Base-by-base conservation (phyloP, 2,113 vertebrate genomes). In the Python bivittatus region DNA sequence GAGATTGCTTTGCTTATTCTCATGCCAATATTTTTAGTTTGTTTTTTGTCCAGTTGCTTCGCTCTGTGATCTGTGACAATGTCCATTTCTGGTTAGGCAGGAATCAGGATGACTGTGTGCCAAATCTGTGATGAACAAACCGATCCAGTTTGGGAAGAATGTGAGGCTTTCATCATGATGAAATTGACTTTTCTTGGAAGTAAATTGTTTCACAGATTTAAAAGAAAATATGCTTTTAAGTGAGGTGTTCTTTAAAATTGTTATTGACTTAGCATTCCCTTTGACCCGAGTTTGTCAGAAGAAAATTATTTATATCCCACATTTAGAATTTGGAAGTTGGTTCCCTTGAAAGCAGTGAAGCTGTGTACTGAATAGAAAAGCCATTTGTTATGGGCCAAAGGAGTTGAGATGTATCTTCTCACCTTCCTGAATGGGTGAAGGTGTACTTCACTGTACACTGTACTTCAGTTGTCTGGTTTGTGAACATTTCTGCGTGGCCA, bases 61-160 rank as follows among this genome's bases (percentile, higher is more conserved):
- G 83, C 27, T 90, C 60, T 83, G 7, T 38, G 84, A 52, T 29
- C 79, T 23, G 27, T 85, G 25, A 3, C n/a, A 17, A 13, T 91
- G 56, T 85, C 90, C 56, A 29, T 33, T 91, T 91, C 90, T 91
- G 79, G 56, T 85, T 85, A 61, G 90, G 38, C 42, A 61, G 42
- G 56, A 91, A 85, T 60, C 25, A 60, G 33, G 27, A 60, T n/a
- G 42, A 4, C 52, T 85, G 20, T 48, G 57, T 52, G 56, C 84
- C 57, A 85, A 33, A 52, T 84, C 25, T 9, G 72, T 29, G 48
- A 17, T 53, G 79, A 90, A 84, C 68, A 83, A 84, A 56, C n/a
- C 33, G 4, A 90, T 58, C 53, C 13, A 48, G 89, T 84, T 52
- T 57, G 38, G 89, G 48, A 29, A 33, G 53, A 23, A n/a, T 44